Evolutionary conservation across 1,140 invertebrate genomes (phyloP), one percentile per base, ranked within the genome.

Genomic region (Cydia fagiglandana): DNA sequence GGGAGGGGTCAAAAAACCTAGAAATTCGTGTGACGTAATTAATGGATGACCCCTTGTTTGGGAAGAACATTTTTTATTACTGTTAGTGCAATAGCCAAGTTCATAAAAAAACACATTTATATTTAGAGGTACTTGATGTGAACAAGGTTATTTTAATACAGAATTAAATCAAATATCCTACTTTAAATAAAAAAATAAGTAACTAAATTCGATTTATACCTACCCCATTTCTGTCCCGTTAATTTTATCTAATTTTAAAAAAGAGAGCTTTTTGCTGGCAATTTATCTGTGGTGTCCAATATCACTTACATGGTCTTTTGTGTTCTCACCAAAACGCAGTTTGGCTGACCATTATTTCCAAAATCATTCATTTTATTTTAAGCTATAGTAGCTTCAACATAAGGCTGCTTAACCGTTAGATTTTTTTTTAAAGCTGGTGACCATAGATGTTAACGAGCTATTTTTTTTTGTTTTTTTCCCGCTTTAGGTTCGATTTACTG

Each of bases 401-500:
- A 70, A 70, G n/a, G 66, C 6, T 20, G 30, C 34, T 34, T 17
- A 45, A 41, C 13, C 2, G 13, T 70, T 17, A 13, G 34, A n/a
- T 30, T 0, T 20, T 38, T 70, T 38, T 38, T 7, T 13, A 45
- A 34, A 38, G 38, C n/a, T 66, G 64, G 28, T 70, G 66, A 61
- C 56, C 56, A 61, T 24, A 61, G 56, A 70, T 70, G 66, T 70
- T 70, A 70, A 70, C 30, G 66, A 70, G 66, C n/a, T 45, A 4
- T 70, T 38, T 70, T 70, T 68, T 66, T 34, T 12, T 6, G 24
- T 30, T 70, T 70, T 70, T 70, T n/a, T 41, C 66, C 64, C 34
- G 30, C 38, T 68, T 68, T 68, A 4, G 66, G 34, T 41, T 70
- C 34, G 66, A 70, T 70, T 68, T 70, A 70, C 66, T n/a, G 66